Conservation (phyloP, 1,140 invertebrate genomes). For the Cheumatopsyche charites region DNA sequence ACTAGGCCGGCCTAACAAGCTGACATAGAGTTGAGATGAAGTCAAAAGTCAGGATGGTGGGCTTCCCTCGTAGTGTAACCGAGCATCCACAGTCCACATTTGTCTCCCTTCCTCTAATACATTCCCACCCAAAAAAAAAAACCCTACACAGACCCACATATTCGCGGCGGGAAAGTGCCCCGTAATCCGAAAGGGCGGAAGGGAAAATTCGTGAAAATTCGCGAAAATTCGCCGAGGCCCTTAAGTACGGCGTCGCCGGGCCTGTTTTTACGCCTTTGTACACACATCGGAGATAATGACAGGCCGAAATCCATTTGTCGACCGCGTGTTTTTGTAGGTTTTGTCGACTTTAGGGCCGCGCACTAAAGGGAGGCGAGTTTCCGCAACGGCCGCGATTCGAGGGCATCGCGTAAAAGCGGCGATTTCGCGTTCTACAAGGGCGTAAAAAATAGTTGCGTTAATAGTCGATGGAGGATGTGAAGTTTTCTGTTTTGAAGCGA, state of each 20-base stretch:
- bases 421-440: too few relatives aligned
- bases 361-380: background rate
- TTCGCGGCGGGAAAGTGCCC: background rate
- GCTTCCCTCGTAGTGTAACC: too few relatives aligned
- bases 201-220: constrained; percentile 11
- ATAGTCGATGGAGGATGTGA: too few relatives aligned
- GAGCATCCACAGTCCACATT: too few relatives aligned
- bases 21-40: too few relatives aligned
- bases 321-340: constrained; percentile 35
- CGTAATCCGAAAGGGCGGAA: background rate
- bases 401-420: too few relatives aligned
- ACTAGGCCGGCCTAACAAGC: too few relatives aligned
- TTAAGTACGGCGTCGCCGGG: constrained; percentile 25
- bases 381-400: background rate
- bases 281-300: constrained; percentile 38
- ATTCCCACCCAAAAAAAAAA: background rate
- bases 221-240: background rate
- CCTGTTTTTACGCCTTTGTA: constrained; percentile 35
- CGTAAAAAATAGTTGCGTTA: too few relatives aligned
- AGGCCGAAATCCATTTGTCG: constrained; percentile 39
- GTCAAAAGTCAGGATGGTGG: too few relatives aligned
- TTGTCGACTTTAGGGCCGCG: constrained; percentile 23
- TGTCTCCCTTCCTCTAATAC: too few relatives aligned
- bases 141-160: too few relatives aligned
- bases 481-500: too few relatives aligned